phyloP scores from a whole-genome alignment of 2,888 invertebrate genomes.

The Cheilosia grossa region DNA sequence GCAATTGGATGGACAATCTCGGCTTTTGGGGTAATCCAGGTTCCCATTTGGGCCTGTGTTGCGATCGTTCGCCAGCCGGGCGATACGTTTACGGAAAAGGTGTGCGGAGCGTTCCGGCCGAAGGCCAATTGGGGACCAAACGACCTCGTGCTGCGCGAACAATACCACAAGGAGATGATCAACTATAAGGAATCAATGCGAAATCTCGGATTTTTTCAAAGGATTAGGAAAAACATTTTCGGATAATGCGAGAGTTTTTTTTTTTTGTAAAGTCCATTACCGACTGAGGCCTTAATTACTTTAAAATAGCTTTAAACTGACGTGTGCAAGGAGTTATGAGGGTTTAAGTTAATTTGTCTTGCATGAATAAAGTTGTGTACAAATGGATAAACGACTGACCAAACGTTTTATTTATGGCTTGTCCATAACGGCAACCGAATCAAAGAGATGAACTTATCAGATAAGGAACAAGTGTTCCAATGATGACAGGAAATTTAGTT shows the following conservation, averaged over 20 bases:
- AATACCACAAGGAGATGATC: constrained; percentile 84
- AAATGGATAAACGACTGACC: not conserved
- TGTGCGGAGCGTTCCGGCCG: constrained; percentile 83
- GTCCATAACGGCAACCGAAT: too few relatives aligned
- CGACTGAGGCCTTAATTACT: constrained; percentile 24
- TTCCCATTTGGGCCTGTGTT: constrained; percentile 83
- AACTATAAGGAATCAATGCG: constrained; percentile 77
- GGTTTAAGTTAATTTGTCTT: constrained; percentile 36
- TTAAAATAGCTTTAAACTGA: constrained; percentile 52
- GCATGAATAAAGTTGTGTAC: constrained; percentile 46
- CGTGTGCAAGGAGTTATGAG: not conserved
- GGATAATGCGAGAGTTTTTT: constrained; percentile 75
- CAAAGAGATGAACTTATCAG: too few relatives aligned
- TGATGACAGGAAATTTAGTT: too few relatives aligned
- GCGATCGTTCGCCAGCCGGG: constrained; percentile 80
- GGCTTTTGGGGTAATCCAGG: constrained; percentile 84
- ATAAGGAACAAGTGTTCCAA: too few relatives aligned
- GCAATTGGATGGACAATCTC: constrained; percentile 84
- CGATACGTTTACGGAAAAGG: constrained; percentile 79
- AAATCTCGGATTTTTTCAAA: constrained; percentile 77
- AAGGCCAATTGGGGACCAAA: constrained; percentile 85
- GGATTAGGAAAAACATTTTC: constrained; percentile 80
- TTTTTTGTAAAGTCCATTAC: not conserved
- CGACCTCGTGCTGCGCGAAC: constrained; percentile 83
- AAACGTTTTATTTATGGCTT: too few relatives aligned